A percentile compares a stretch with the other conserved stretches of the same genome.
Conservation (phyloP, 2,113 vertebrate species). For the Panthera tigris region DNA sequence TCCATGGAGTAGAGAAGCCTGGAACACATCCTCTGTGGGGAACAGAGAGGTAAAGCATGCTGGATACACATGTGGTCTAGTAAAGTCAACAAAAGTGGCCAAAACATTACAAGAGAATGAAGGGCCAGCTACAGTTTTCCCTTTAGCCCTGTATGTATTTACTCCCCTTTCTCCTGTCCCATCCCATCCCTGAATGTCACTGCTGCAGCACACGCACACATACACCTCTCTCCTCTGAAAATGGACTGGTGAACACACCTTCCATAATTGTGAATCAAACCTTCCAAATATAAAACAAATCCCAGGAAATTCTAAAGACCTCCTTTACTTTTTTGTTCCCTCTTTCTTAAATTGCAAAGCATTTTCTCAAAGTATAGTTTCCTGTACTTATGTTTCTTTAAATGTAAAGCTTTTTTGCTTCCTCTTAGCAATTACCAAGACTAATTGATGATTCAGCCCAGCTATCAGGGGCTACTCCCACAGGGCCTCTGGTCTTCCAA, state of each 20-base stretch:
- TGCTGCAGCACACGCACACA: background rate
- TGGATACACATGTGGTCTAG: accelerated
- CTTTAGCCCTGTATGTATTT: background rate
- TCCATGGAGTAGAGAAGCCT: too few species aligned
- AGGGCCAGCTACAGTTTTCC: background rate
- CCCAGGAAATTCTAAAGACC: background rate
- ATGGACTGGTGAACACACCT: too few species aligned
- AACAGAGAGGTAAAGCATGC: too few species aligned
- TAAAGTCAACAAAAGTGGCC: background rate
- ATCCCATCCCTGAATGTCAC: background rate
- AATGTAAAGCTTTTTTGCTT: background rate
- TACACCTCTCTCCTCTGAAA: background rate
- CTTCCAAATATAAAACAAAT: background rate
- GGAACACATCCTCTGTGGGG: background rate
- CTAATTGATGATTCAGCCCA: constrained; percentile 20
- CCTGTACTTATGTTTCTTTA: background rate
- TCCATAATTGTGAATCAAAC: background rate
- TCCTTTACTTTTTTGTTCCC: background rate
- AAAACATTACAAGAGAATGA: background rate
- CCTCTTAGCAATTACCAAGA: background rate
- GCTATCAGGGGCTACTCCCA: background rate
- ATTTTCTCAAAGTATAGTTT: background rate
- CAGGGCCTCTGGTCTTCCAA: background rate
- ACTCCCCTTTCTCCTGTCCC: accelerated
- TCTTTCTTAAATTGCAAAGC: background rate